Evolutionary conservation across 2,888 invertebrate species (phyloP), one percentile per base, ranked within the genome.

Genomic region (Cerastoderma edule): DNA sequence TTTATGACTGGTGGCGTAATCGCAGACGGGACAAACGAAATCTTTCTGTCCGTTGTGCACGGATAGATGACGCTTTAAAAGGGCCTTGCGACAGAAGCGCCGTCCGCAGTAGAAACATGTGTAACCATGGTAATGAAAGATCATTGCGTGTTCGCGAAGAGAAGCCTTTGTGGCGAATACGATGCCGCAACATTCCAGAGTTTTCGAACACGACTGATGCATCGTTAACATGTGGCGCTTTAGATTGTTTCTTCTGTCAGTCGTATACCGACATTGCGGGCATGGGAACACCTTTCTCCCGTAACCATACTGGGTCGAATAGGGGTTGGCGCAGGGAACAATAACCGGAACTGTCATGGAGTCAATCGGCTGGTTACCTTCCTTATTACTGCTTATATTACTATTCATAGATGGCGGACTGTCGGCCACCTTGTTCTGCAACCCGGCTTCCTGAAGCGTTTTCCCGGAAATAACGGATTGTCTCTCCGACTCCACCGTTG

Each of bases 31-130:
- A 78, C 93, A 93, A 1, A 91, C 87, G 85, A 92, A 93, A 68
- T 93, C 93, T 84, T 93, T 93, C 78, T 91, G 90, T 0, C 93
- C 93, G 54, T 93, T 93, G 87, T 93, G 93, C 19, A 93, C 93
- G 8, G 92, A 92, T 69, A 92, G 87, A 80, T 93, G 93, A 22
- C 93, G 89, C 79, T 93, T 92, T 27, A 93, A 89, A 39, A 93
- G 89, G 2, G 93, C 93, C 78, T 93, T 93, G 44, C 93, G 89
- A 78, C 92, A 93, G 86, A 93, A 93, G 33, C 91, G 85, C 46
- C 93, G 88, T 6, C 91, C 91, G 81, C 93, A 93, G 73, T 91
- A 89, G 35, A 89, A 86, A 83, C 93, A 93, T 39, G 89, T 90
- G 87, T 93, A 93, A 30, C 93, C 93, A 65, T 92, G 89, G 73